Base-by-base conservation (phyloP, 2,797 vertebrate species). In the Hydrophis major region DNA sequence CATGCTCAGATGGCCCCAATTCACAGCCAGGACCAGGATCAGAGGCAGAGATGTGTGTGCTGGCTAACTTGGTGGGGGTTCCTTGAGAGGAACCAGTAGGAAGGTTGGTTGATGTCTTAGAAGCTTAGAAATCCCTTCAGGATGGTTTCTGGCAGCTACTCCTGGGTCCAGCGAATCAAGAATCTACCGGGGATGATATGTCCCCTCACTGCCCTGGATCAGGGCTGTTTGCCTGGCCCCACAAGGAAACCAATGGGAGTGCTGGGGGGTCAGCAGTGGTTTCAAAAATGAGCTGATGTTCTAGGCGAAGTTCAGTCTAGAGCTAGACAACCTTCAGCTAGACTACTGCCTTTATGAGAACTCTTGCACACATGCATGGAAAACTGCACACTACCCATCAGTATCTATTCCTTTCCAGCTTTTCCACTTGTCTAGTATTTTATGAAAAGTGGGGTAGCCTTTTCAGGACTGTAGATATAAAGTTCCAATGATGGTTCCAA, bases 1-100 rank as follows among this genome's bases (percentile, higher is more conserved):
- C 96, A 97, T 95, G 66, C 78, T 66, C 89, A n/a, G 89, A 83
- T 83, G 86, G 93, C 91, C 57, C 93, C 69, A 66, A 66, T 89
- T 93, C 90, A 89, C 87, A 89, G 87, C 87, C 93, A 93, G 87
- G 90, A 86, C 90, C 90, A 93, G 90, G 90, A 74, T 66, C 87
- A 89, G 87, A 66, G 90, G 50, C n/a, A 60, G 93, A 87, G 93
- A 89, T 69, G 50, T 86, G 56, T 63, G 87, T 28, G 32, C 90
- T 91, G 93, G 86, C 87, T 89, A 87, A 91, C 55, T 50, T 55
- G 69, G 37, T 50, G 32, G 60, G 86, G 69, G 25, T 91, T 63
- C 89, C 86, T 93, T 66, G 63, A 90, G 90, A n/a, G 50, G 90
- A 83, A 89, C 57, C 50, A 66, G 47, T 69, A 86, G 69, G 66